Evolutionary conservation across 2,113 vertebrate species (phyloP).

Genomic region (Xiphias gladius): DNA sequence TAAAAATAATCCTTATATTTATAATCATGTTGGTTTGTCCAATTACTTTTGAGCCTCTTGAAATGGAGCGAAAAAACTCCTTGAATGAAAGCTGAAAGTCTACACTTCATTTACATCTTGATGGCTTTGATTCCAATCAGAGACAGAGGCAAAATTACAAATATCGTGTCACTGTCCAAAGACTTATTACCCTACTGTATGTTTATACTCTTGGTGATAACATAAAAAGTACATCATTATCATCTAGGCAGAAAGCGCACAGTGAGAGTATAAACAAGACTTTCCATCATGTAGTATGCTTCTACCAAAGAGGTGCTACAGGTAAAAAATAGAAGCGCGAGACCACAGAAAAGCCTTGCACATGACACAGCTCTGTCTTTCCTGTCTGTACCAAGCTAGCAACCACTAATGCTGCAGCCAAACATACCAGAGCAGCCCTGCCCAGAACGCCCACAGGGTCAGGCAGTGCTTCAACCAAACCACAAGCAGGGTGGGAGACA

Average conservation of each 20-base stretch:
- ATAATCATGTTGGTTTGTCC: too few relatives aligned
- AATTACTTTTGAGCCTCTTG: too few relatives aligned
- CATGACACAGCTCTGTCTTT: constrained; percentile 54
- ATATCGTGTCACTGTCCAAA: too few relatives aligned
- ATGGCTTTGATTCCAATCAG: too few relatives aligned
- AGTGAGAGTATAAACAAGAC: constrained; percentile 4
- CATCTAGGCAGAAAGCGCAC: not conserved
- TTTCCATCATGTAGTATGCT: not conserved
- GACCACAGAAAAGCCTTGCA: constrained; percentile 43
- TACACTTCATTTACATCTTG: too few relatives aligned
- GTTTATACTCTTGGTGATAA: not conserved
- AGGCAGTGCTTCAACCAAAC: constrained; percentile 48
- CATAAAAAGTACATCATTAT: not conserved
- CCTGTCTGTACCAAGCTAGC: constrained; percentile 56
- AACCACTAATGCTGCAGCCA: constrained; percentile 57
- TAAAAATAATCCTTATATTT: too few relatives aligned
- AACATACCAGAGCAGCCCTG: constrained; percentile 65
- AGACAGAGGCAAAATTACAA: too few relatives aligned
- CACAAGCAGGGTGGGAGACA: constrained; percentile 57
- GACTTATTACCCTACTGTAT: not conserved
- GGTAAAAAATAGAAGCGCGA: constrained; percentile 37
- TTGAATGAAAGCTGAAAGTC: too few relatives aligned
- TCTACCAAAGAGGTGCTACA: not conserved
- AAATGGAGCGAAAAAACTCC: too few relatives aligned
- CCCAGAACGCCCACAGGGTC: constrained; percentile 59